Base-by-base conservation (phyloP, 37 sponge, comb jelly and placozoan genomes). In the Diacarnus erythraeanus region DNA sequence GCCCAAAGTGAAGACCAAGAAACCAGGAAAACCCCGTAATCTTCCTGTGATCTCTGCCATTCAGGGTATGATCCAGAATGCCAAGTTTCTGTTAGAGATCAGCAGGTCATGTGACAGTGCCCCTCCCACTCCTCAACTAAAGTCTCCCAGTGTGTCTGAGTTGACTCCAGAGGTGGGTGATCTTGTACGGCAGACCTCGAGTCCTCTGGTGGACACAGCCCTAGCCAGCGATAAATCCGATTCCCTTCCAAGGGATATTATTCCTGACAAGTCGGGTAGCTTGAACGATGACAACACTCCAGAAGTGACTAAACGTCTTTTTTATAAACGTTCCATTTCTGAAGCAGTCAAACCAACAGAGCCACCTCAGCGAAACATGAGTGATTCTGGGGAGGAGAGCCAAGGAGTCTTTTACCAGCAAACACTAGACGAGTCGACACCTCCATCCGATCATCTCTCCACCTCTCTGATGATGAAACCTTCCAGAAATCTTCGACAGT, bases 21-120 rank as follows among this genome's bases (percentile, higher is more conserved):
- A 86, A 25, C 89, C 89, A 0, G 89, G 89, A 2, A 93, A 93
- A 47, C 80, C 89, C 17, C 86, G 93, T 25, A 66, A 61, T 23
- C 83, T 88, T 21, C 77, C 86, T 6, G 47, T 76, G 1, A 31
- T 82, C 3, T 76, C 86, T 20, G 61, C 89, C 18, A 83, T 89
- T 12, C 89, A 86, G 27, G 86, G 86, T 3, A 85, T 93, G 86
- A 80, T 86, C n/a, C 81, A 90, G 38, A 93, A 93, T 57, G 83
- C 92, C 35, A 77, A 84, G 77, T 96, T 96, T 75, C 86, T 96
- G 17, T 86, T 96, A 61, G 91, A 90, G 77, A 71, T 94, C 22
- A 40, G 68, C n/a, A 36, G 82, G 57, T 29, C 76, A 4, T 33
- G 33, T 22, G 86, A 81, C 0, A 77, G 69, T 31, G 34, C 38